Conservation (phyloP, 2,113 vertebrate species). For the Eudyptes chrysolophus region DNA sequence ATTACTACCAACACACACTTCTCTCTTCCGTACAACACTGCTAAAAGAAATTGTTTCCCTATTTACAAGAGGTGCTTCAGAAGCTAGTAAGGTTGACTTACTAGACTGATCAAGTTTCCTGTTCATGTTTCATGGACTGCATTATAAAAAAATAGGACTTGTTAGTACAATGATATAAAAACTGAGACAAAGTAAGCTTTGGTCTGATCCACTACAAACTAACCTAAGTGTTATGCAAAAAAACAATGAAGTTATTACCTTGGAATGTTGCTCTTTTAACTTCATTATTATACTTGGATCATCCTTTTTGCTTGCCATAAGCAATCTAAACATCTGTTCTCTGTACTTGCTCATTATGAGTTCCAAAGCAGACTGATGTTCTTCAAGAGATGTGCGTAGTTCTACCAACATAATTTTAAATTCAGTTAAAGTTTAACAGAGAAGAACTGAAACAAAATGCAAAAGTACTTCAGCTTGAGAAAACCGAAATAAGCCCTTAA, state of each 20-base stretch:
- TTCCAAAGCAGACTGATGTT: slow-evolving; percentile 96
- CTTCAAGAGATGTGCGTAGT: slow-evolving; percentile 90
- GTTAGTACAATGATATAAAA: background rate
- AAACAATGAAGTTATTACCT: slow-evolving; percentile 69
- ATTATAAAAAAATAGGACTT: background rate
- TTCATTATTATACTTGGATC: slow-evolving; percentile 88
- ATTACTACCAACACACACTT: background rate
- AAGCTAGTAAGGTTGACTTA: background rate
- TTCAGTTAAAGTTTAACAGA: background rate
- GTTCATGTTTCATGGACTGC: fast-evolving
- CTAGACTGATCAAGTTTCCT: background rate
- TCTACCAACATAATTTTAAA: slow-evolving; percentile 74
- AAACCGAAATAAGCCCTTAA: background rate
- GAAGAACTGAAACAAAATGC: background rate
- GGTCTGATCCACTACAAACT: background rate
- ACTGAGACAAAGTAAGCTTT: background rate
- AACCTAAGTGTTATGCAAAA: background rate
- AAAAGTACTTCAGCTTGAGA: background rate
- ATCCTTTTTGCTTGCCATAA: slow-evolving; percentile 94
- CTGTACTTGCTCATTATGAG: slow-evolving; percentile 98
- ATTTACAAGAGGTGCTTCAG: background rate
- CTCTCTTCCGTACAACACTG: background rate
- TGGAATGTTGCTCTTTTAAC: slow-evolving; percentile 95
- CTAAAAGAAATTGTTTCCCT: background rate
- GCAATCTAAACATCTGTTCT: slow-evolving; percentile 93